Percentiles rank a stretch among this genome's conserved stretches.
Evolutionary conservation across 2,797 vertebrate genomes (phyloP).

Genomic region (Diglossa cyanea): DNA sequence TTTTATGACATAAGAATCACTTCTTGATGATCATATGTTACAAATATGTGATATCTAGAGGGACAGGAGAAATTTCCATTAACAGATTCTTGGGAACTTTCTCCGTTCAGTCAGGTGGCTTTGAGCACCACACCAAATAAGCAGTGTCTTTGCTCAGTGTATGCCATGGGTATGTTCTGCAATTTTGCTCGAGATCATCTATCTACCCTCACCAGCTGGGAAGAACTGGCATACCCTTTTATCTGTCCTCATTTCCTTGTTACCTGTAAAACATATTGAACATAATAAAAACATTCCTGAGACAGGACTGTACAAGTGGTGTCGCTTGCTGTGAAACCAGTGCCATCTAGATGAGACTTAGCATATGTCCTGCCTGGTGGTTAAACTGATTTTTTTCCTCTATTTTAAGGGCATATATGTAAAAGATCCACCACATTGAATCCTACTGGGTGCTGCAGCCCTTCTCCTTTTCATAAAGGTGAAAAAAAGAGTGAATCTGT

Average conservation of each 20-base stretch:
- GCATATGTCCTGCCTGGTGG: neutral
- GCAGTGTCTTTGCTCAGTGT: neutral
- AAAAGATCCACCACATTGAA: neutral
- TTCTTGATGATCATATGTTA: neutral
- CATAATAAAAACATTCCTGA: neutral
- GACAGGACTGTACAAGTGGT: neutral
- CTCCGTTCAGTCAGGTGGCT: neutral
- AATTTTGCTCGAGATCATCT: neutral
- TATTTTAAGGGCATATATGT: neutral
- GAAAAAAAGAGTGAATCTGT: fast-evolving
- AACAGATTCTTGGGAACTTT: neutral
- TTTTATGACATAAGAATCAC: neutral
- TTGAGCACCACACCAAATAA: neutral
- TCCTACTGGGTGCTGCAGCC: neutral
- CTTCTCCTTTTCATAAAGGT: neutral
- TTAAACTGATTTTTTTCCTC: neutral
- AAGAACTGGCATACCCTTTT: neutral
- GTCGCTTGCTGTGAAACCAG: neutral
- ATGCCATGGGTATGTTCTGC: neutral
- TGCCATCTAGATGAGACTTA: neutral
- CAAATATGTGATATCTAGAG: neutral
- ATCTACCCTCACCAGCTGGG: neutral
- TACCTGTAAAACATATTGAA: neutral
- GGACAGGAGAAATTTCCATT: neutral
- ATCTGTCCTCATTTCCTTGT: neutral